Percentiles rank a stretch among this genome's conserved stretches.
Conservation (phyloP, 2,113 vertebrate genomes). For the Neodon shergylaensis region DNA sequence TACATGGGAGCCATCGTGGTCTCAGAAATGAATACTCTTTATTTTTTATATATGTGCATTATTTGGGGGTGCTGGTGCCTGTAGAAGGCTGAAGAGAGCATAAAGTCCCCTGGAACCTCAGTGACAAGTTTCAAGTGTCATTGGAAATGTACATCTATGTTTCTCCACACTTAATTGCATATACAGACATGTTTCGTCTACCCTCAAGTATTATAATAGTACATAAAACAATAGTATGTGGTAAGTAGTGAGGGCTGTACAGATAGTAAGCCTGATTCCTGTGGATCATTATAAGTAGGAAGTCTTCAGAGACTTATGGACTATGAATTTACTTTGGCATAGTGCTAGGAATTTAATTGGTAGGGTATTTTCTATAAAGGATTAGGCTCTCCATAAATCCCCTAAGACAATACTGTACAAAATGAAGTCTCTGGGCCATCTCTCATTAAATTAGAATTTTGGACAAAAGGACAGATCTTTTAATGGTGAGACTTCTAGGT, state of each 20-base stretch:
- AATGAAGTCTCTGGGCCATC: not conserved
- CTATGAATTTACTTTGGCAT: not conserved
- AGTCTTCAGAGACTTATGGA: not conserved
- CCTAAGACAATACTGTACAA: not conserved
- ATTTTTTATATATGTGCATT: not conserved
- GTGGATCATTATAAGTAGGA: not conserved
- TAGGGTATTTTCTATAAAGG: not conserved
- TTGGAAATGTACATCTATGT: too few species aligned
- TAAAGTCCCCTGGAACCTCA: not conserved
- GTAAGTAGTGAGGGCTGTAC: not conserved
- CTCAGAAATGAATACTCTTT: not conserved
- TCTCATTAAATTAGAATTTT: not conserved
- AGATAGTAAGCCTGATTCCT: not conserved
- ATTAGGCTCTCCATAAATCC: rapidly evolving
- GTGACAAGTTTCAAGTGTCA: not conserved
- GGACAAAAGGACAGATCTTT: not conserved
- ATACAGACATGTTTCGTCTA: not conserved
- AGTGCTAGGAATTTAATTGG: not conserved
- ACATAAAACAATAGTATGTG: not conserved
- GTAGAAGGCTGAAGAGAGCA: not conserved
- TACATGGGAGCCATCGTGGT: not conserved
- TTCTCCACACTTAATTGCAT: not conserved
- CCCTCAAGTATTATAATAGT: not conserved
- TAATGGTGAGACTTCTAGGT: not conserved
- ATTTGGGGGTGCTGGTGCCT: not conserved